These are phyloP conservation scores for Synanthedon andrenaeformis DNA, from an alignment of 2,888 invertebrate species.

Conservation along the genomic window DNA sequence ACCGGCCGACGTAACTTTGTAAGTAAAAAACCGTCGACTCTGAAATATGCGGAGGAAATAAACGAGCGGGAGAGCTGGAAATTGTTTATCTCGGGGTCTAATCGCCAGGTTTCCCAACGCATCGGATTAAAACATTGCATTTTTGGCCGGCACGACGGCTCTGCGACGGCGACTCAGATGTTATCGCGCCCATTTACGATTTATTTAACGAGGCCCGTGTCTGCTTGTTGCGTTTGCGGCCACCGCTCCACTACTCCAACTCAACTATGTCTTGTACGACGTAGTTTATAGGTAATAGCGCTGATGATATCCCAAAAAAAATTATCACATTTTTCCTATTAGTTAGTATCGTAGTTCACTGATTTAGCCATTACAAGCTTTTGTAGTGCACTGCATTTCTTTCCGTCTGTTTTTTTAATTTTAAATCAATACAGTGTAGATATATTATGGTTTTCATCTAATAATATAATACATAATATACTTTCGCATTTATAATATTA, in stretches of 20 bases:
- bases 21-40: constrained; percentile 20
- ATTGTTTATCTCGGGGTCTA: constrained; percentile 22
- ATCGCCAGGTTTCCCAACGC: constrained; percentile 39
- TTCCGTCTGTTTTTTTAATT: too few species aligned
- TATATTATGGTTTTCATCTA: too few species aligned
- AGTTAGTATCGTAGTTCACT: too few species aligned
- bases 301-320: too few species aligned
- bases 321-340: too few species aligned
- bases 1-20: constrained; percentile 33
- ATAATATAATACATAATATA: too few species aligned
- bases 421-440: too few species aligned
- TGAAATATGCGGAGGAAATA: constrained; percentile 8
- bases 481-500: too few species aligned
- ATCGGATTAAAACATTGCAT: constrained; percentile 64
- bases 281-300: too few species aligned
- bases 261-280: too few species aligned
- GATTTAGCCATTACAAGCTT: too few species aligned
- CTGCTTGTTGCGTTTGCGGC: not conserved
- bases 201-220: constrained; percentile 11
- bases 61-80: constrained; percentile 1
- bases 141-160: constrained; percentile 19
- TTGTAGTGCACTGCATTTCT: too few species aligned
- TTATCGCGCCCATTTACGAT: constrained; percentile 28
- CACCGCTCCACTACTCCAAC: not conserved
- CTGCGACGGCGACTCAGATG: constrained; percentile 17